A percentile compares a stretch with the other conserved stretches of the same genome.
phyloP scores from a whole-genome alignment of 2,888 invertebrate species.

The Parnassius mnemosyne region DNA sequence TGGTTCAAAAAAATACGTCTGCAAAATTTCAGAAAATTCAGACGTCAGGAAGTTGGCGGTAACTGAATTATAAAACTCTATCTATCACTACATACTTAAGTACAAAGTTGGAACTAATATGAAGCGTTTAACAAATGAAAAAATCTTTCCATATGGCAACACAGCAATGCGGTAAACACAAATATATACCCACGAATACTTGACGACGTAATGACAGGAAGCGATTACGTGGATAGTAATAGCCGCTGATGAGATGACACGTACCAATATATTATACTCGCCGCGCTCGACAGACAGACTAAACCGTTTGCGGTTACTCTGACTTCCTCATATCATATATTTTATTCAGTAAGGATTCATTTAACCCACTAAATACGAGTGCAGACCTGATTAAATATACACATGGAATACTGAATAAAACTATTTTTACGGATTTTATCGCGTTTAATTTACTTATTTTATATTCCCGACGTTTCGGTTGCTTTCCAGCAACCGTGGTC shows the following conservation, averaged over 20 bases:
- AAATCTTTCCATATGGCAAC: slow-evolving; percentile 12
- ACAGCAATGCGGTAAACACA: slow-evolving; percentile 12
- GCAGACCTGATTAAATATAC: no score
- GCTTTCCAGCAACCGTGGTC: no score
- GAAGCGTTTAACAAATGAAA: no score
- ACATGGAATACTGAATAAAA: no score
- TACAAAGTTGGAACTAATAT: no score
- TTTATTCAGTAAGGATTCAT: background rate
- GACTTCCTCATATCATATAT: slow-evolving; percentile 16
- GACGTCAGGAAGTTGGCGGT: no score
- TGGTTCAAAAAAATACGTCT: no score
- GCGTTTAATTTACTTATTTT: no score
- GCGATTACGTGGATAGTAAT: slow-evolving; percentile 30
- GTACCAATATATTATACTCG: slow-evolving; percentile 7
- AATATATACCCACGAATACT: slow-evolving; percentile 10
- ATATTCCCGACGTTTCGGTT: no score
- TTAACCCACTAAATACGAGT: background rate
- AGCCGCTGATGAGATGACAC: slow-evolving; percentile 15
- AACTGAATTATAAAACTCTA: no score
- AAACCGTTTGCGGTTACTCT: slow-evolving; percentile 2
- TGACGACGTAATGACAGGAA: slow-evolving; percentile 31
- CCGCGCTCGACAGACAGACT: slow-evolving; percentile 1
- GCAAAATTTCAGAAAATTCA: no score
- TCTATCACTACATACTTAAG: background rate
- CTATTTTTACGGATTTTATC: no score